A percentile compares a stretch with the other conserved stretches of the same genome.
These are phyloP conservation scores for Poecilia gillii DNA, from an alignment of 2,797 vertebrate species.

Conservation along the genomic window DNA sequence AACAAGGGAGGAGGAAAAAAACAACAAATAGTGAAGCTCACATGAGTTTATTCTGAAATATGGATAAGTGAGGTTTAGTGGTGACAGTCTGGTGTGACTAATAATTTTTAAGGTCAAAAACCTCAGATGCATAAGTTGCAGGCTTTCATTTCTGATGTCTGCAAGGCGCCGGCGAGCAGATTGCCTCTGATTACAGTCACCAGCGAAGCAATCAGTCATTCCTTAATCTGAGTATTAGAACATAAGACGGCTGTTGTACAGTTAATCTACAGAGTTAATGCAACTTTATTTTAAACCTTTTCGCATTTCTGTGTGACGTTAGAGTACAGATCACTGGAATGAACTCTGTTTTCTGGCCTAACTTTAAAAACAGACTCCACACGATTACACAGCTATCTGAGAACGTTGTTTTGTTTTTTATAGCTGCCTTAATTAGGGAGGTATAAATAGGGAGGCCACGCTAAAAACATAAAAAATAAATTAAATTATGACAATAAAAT, in stretches of 20 bases:
- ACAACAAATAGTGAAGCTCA: conserved; percentile 6
- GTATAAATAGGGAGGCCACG: background rate
- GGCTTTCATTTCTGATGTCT: background rate
- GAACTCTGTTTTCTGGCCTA: background rate
- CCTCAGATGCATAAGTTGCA: background rate
- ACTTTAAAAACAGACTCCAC: background rate
- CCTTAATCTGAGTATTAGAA: background rate
- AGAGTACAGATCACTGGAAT: background rate
- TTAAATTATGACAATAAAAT: too few species aligned
- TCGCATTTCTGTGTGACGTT: background rate
- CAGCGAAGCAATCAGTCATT: background rate
- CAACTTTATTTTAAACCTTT: background rate
- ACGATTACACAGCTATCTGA: background rate
- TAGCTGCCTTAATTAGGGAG: background rate
- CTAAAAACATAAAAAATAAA: too few species aligned
- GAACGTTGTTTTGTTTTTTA: background rate
- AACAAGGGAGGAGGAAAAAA: conserved; percentile 2
- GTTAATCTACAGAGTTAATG: background rate
- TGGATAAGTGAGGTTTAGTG: conserved; percentile 1
- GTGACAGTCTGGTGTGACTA: background rate
- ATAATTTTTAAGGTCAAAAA: background rate
- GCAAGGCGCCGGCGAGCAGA: background rate
- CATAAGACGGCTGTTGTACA: background rate
- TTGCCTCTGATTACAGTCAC: background rate
- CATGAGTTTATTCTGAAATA: conserved; percentile 1